Base-by-base conservation (phyloP, 2,888 invertebrate species). In the Thyatira batis region DNA sequence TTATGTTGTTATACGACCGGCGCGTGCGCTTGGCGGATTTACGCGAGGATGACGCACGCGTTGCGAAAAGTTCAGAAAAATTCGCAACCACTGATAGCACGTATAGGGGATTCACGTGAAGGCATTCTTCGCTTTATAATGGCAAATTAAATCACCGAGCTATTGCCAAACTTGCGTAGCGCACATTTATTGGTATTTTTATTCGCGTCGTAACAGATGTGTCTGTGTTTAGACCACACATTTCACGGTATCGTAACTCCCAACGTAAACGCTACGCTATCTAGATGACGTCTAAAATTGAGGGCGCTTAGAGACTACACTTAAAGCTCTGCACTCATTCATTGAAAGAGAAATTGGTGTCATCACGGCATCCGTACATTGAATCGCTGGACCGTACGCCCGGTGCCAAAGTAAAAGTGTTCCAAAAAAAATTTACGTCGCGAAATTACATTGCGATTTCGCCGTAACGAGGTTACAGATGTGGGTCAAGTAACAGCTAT, bases 371-470 rank as follows among this genome's bases (percentile, higher is more conserved):
- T 83, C 73, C 79, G 76, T 75, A 75, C 77, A 67, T 66, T 68
- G 71, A 66, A 69, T 69, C 71, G 76, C 78, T 79, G 82, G 77
- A 79, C 76, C 77, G 80, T 78, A 74, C 76, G 80, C 82, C 78
- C 76, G 77, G 76, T 82, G 85, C 76, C 85, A 71, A 88, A 92
- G 91, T 92, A 92, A 92, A 91, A 91, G 91, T 91, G 91, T 89
- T 91, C 89, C 89, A 82, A 90, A 90, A 67, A n/a, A 88, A 89
- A 80, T 87, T 83, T 82, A 82, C 84, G 81, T 89, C 87, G 91
- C 92, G 82, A 92, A 92, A 90, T 90, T 89, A 88, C 89, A 89
- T 89, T 87, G 91, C 91, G 88, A 90, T 91, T 91, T 91, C 87
- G 89, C 88, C 79, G 82, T 78, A 89, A 89, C 90, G 82, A 81